These are phyloP conservation scores for Yponomeuta malinellus DNA, from an alignment of 2,888 invertebrate species.

Conservation along the genomic window DNA sequence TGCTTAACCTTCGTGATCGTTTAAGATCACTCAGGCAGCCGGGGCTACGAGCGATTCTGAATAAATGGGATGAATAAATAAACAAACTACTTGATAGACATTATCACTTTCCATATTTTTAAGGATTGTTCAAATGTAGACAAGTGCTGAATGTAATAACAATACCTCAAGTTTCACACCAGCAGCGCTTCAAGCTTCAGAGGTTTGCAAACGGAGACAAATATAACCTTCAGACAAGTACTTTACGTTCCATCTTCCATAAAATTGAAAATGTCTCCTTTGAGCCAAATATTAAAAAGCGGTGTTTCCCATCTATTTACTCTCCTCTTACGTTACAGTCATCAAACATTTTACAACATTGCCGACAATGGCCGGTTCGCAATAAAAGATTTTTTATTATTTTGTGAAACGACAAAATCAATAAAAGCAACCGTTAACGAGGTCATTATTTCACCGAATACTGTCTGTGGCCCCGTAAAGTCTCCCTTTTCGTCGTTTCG, in stretches of 20 bases:
- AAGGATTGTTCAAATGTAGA: too few relatives aligned
- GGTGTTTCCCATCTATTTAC: constrained; percentile 8
- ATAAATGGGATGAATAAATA: too few relatives aligned
- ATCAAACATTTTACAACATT: constrained; percentile 8
- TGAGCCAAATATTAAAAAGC: neutral
- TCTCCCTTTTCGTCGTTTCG: constrained; percentile 2
- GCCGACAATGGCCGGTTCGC: constrained; percentile 7
- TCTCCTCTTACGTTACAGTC: constrained; percentile 11
- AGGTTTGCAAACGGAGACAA: too few relatives aligned
- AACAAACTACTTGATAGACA: too few relatives aligned
- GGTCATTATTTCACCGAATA: constrained; percentile 16
- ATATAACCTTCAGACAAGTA: too few relatives aligned
- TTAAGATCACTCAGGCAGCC: too few relatives aligned
- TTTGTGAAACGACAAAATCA: constrained; percentile 18
- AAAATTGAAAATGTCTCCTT: neutral
- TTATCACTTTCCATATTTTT: too few relatives aligned
- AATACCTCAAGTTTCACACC: too few relatives aligned
- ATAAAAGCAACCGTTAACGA: constrained; percentile 19
- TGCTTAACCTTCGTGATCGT: too few relatives aligned
- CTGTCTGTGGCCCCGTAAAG: constrained; percentile 9
- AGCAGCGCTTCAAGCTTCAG: too few relatives aligned
- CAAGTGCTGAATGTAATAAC: too few relatives aligned
- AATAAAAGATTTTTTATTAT: constrained; percentile 15
- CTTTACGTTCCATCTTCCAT: neutral
- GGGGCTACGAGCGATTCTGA: too few relatives aligned